A percentile compares a stretch with the other conserved stretches of the same genome.
phyloP scores from a whole-genome alignment of 2,888 invertebrate genomes.

The Eupithecia subfuscata region DNA sequence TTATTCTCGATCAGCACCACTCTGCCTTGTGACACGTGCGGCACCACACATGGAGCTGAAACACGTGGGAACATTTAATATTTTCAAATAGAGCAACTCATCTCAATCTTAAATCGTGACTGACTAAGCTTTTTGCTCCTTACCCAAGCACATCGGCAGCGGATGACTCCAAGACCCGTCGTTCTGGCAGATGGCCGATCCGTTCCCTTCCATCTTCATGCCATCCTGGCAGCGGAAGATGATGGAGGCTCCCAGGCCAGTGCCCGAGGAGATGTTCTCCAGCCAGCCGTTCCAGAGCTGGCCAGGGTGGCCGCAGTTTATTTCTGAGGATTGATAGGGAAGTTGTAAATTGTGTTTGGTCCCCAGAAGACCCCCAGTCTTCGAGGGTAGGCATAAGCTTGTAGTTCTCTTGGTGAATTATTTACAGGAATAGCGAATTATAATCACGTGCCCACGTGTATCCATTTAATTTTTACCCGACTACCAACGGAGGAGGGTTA shows the following conservation, averaged over 20 bases:
- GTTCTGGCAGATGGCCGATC: constrained; percentile 95
- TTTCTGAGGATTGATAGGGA: constrained; percentile 85
- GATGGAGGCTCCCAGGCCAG: constrained; percentile 95
- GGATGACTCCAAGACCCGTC: constrained; percentile 98
- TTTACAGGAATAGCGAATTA: background rate
- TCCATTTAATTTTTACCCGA: background rate
- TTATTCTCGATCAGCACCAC: constrained; percentile 87
- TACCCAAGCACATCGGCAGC: constrained; percentile 94
- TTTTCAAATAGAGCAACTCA: background rate
- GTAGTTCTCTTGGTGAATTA: background rate
- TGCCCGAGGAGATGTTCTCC: constrained; percentile 94
- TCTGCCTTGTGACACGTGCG: constrained; percentile 91
- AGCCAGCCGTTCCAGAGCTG: constrained; percentile 98
- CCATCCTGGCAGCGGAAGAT: constrained; percentile 97
- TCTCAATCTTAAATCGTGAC: background rate
- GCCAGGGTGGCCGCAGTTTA: constrained; percentile 98
- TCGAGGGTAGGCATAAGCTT: background rate
- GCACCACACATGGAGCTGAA: constrained; percentile 96
- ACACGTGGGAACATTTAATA: constrained; percentile 23
- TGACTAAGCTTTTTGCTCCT: too few relatives aligned
- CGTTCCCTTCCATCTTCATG: constrained; percentile 94
- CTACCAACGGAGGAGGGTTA: too few relatives aligned
- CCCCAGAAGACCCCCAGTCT: background rate
- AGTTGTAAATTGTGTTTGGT: background rate
- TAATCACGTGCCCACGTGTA: background rate